Percentiles rank a stretch among this genome's conserved stretches.
Evolutionary conservation across 2,113 vertebrate species (phyloP).

Genomic region (Herpetotheres cachinnans): DNA sequence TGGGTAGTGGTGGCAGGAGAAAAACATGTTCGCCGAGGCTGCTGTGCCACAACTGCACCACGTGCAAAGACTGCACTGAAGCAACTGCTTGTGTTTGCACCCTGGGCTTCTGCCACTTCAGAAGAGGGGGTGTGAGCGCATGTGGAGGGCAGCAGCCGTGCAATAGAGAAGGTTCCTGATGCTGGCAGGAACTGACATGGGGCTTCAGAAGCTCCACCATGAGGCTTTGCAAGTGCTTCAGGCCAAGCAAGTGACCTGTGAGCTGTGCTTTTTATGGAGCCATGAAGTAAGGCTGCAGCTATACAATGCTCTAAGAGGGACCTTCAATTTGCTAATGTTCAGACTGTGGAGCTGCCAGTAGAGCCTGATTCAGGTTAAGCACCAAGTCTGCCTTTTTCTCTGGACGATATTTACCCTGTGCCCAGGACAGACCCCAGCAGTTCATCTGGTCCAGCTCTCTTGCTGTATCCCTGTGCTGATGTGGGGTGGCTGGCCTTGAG

Average conservation of each 20-base stretch:
- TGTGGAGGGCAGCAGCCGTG: not conserved
- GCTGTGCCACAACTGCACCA: not conserved
- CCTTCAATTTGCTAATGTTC: accelerated
- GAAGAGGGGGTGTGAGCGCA: not conserved
- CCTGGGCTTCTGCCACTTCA: not conserved
- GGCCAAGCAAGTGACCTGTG: not conserved
- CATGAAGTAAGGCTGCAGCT: not conserved
- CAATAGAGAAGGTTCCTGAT: not conserved
- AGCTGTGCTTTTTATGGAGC: not conserved
- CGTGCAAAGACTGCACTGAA: not conserved
- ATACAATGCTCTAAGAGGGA: not conserved
- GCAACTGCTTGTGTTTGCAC: not conserved
- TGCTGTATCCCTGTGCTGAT: accelerated
- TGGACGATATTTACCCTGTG: not conserved
- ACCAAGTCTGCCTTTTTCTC: not conserved
- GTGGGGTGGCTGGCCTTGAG: not conserved
- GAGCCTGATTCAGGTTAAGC: not conserved
- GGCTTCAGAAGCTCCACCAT: not conserved
- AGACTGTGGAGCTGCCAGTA: not conserved
- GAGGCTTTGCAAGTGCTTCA: not conserved
- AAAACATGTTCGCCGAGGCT: not conserved
- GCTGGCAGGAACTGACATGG: not conserved
- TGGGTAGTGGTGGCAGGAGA: not conserved
- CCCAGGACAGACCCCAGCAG: not conserved
- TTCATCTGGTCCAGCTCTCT: not conserved